phyloP scores from a whole-genome alignment of 30 jellyfish, hydroid and myxozoan species.

The Aurelia aurita region DNA sequence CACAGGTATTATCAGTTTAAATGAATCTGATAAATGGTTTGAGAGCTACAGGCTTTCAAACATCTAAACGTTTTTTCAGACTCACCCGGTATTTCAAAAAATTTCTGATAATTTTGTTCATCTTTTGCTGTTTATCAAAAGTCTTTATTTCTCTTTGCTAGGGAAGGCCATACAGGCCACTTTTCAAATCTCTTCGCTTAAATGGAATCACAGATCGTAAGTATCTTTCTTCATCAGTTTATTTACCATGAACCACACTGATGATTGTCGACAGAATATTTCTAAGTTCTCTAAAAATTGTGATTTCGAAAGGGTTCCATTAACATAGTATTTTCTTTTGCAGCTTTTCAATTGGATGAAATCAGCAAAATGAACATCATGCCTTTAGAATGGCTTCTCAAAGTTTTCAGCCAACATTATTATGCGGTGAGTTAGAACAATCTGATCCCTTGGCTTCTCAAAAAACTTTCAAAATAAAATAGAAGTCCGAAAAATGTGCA shows the following conservation, averaged over 20 bases:
- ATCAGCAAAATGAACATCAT: constrained; percentile 59
- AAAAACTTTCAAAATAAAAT: no score
- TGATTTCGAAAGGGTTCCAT: no score
- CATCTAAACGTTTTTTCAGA: no score
- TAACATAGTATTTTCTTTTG: neutral
- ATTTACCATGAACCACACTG: no score
- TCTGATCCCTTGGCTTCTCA: no score
- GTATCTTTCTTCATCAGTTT: neutral
- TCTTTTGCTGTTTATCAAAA: no score
- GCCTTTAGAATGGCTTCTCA: constrained; percentile 69
- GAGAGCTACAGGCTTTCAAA: no score
- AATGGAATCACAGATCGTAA: constrained; percentile 63
- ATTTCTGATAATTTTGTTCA: neutral
- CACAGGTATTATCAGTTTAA: no score
- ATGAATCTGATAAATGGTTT: no score
- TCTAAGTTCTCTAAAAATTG: no score
- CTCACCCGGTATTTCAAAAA: constrained; percentile 1
- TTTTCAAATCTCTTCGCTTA: constrained; percentile 21
- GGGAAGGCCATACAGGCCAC: constrained; percentile 16
- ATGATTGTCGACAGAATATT: no score
- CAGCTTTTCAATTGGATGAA: constrained; percentile 64
- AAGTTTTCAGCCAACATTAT: constrained; percentile 55
- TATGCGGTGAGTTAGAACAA: constrained; percentile 31
- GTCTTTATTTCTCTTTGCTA: neutral
- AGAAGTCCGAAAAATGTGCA: no score